Evolutionary conservation across 2,888 invertebrate species (phyloP).

Genomic region (Drosophila nigricruria): DNA sequence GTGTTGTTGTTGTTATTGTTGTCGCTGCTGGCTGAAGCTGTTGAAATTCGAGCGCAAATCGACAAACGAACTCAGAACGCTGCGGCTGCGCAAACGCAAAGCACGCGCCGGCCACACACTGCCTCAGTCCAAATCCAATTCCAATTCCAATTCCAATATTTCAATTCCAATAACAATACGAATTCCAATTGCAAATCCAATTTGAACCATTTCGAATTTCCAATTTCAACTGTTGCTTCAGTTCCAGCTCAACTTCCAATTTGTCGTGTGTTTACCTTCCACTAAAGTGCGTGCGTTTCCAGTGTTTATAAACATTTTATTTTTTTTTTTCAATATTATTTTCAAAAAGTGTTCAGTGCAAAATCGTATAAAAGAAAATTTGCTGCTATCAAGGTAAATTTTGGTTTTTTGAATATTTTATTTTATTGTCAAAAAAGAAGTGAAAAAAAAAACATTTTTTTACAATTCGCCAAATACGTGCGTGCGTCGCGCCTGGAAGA

Average conservation of each 20-base stretch:
- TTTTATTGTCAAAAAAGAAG: not conserved
- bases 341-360: constrained; percentile 19
- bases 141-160: constrained; percentile 9
- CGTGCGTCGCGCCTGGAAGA: constrained; percentile 6
- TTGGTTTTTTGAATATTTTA: not conserved
- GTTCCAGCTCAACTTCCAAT: not conserved
- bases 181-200: constrained; percentile 2
- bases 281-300: constrained; percentile 25
- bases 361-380: not conserved
- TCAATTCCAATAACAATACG: not conserved
- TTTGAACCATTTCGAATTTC: not conserved
- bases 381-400: constrained; percentile 23
- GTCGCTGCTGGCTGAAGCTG: constrained; percentile 49
- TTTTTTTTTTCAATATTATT: constrained; percentile 18
- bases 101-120: constrained; percentile 65
- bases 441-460: not conserved
- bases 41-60: constrained; percentile 75
- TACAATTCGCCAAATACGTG: constrained; percentile 7
- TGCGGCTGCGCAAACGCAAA: constrained; percentile 81
- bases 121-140: constrained; percentile 23
- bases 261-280: constrained; percentile 15
- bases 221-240: constrained; percentile 1
- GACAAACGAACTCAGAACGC: constrained; percentile 80
- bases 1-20: constrained; percentile 25
- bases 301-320: not conserved